Conservation (phyloP, 2,888 invertebrate species). For the Drosophila anomalata region DNA sequence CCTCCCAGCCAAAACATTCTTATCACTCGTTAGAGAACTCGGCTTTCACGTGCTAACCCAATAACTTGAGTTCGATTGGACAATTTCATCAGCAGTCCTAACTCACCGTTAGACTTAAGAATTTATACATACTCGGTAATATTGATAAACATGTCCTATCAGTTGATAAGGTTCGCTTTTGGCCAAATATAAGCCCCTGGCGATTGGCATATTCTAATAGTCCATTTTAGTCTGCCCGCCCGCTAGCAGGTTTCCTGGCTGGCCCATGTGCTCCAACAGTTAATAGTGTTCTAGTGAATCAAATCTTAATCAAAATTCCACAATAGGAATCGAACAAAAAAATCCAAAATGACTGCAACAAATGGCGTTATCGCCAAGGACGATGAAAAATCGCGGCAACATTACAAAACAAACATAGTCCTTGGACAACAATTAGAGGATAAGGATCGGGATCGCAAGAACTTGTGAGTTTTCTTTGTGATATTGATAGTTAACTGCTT, state of each 20-base stretch:
- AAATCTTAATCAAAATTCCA: background rate
- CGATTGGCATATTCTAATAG: slow-evolving; percentile 28
- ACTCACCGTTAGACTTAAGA: slow-evolving; percentile 40
- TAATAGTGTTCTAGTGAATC: background rate
- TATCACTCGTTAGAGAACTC: background rate
- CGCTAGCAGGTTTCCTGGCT: slow-evolving; percentile 4
- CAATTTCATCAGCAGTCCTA: slow-evolving; percentile 30
- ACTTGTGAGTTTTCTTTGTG: slow-evolving; percentile 55
- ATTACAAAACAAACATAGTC: slow-evolving; percentile 62
- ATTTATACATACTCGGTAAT: slow-evolving; percentile 26
- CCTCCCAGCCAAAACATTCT: background rate
- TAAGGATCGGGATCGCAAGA: slow-evolving; percentile 55
- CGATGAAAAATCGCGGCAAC: slow-evolving; percentile 49
- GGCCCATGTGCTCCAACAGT: slow-evolving; percentile 1
- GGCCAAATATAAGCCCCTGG: slow-evolving; percentile 26
- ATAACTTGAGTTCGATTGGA: background rate
- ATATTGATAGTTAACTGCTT: background rate
- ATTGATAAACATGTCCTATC: slow-evolving; percentile 39
- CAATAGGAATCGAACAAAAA: background rate
- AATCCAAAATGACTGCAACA: slow-evolving; percentile 51
- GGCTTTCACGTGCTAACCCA: slow-evolving; percentile 10
- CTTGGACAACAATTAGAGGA: slow-evolving; percentile 51
- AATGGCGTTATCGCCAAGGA: slow-evolving; percentile 66
- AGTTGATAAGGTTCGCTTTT: slow-evolving; percentile 25
- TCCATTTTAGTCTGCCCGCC: slow-evolving; percentile 19